Evolutionary conservation across 1,140 invertebrate species (phyloP), one percentile per base, ranked within the genome.

Genomic region (Pseudomyrmex sp.): DNA sequence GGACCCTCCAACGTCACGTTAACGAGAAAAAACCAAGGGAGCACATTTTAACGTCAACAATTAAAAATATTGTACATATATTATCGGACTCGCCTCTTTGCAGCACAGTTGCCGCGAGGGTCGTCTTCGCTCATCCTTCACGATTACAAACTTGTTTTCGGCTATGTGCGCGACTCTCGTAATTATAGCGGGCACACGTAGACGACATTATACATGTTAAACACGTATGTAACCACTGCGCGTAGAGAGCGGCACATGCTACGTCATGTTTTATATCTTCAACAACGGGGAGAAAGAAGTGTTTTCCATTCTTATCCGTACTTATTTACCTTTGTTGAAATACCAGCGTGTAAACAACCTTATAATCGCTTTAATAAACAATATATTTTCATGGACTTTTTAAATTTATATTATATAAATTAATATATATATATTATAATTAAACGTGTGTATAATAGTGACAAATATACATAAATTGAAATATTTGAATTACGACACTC

Each of bases 31-130:
- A 90, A 82, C 52, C 83, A 74, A 62, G 68, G 61, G 85, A 68
- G 65, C 89, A 90, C 89, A 87, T 90, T 90, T 90, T 90, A 90
- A 90, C 74, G 89, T 90, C 89, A 90, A 90, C 89, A 90, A 90
- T 90, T 90, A 90, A 87, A 90, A 90, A 90, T 90, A 90, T 88
- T 89, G 77, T 85, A 85, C 89, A 89, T 90, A 90, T 74, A 85
- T 90, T 90, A 90, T 79, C 56, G 65, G 48, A 26, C 59, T 63
- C 75, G 65, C 58, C 72, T 74, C 58, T 72, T 76, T 62, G 77
- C 70, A 44, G 46, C 68, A 59, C 70, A 58, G 59, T 61, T 63
- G 9, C 66, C 69, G 9, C 66, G 26, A 15, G 56, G 59, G 52
- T 62, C 61, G 56, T 83, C 76, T 87, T 82, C 61, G 20, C 59